Evolutionary conservation across 2,888 invertebrate genomes (phyloP), one percentile per base, ranked within the genome.

Genomic region (Mantis religiosa): DNA sequence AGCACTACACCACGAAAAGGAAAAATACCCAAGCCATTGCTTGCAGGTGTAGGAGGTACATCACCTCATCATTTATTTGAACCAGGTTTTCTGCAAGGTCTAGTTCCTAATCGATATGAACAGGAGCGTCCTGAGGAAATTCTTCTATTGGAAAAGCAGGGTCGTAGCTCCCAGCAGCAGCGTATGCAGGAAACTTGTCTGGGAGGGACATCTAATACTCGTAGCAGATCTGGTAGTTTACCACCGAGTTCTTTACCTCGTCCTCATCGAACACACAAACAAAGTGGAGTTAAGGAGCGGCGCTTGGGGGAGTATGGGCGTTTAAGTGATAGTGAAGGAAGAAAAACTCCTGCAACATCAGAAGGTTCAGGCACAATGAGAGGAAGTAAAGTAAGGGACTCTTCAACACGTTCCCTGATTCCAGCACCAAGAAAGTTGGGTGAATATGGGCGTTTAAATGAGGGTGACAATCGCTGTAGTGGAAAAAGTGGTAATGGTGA

Each of bases 81-180:
- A 84, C 87, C 90, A 28, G 90, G 90, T 88, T 92, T 91, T 86
- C 92, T 93, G 92, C 94, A 93, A 91, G 92, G 92, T 87, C 93
- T 94, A 91, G 92, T 94, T 90, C 84, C 90, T 28, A 89, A 87
- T 81, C 90, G 90, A 41, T 90, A 90, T 85, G 90, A 90, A 30
- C 89, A 89, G 47, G 90, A 88, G 27, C 94, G 93, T 91, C 95
- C 95, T 85, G 96, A 96, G 91, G 96, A 96, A 91, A 96, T 97
- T 92, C 93, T 96, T 92, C 94, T 97, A 90, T 93, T 97, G 91
- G 97, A 97, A 93, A 95, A 97, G 90, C 97, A 97, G 92, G 97
- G 97, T 0, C 94, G 96, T 85, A 96, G 96, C 89, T 96, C 96
- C 54, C 97, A 97, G 92, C 95, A 96, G 92, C 96, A 97, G 90